Conservation (phyloP, 2,888 invertebrate genomes). For the Aplocera efformata region DNA sequence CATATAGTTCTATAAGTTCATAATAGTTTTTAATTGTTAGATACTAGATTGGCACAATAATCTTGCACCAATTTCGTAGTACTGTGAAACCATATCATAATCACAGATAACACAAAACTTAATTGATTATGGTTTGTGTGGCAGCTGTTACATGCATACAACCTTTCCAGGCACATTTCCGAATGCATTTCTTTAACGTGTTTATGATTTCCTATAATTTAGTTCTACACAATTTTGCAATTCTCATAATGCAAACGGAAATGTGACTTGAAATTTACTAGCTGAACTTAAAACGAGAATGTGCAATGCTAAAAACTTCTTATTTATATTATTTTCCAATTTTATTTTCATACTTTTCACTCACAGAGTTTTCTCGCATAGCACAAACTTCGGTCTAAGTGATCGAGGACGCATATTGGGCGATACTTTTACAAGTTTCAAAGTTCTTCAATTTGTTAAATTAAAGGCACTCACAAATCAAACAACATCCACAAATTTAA, state of each 20-base stretch:
- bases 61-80: conserved; percentile 70
- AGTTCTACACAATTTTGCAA: neutral
- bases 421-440: conserved; percentile 41
- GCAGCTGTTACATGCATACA: conserved; percentile 78
- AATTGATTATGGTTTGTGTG: conserved; percentile 66
- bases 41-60: no score
- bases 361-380: conserved; percentile 58
- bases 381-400: conserved; percentile 56
- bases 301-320: conserved; percentile 78
- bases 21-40: no score
- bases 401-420: conserved; percentile 47
- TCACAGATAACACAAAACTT: conserved; percentile 32
- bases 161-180: conserved; percentile 63
- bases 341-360: conserved; percentile 72
- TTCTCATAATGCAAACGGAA: conserved; percentile 48
- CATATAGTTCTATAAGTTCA: no score
- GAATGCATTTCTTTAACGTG: conserved; percentile 41
- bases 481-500: conserved; percentile 19
- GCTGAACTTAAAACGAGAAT: conserved; percentile 76
- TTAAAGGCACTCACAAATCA: conserved; percentile 8
- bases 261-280: conserved; percentile 60
- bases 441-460: conserved; percentile 23
- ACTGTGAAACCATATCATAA: conserved; percentile 41
- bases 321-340: conserved; percentile 64
- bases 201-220: conserved; percentile 4